Evolutionary conservation across 2,888 invertebrate genomes (phyloP).

Genomic region (Cephonodes hylas): DNA sequence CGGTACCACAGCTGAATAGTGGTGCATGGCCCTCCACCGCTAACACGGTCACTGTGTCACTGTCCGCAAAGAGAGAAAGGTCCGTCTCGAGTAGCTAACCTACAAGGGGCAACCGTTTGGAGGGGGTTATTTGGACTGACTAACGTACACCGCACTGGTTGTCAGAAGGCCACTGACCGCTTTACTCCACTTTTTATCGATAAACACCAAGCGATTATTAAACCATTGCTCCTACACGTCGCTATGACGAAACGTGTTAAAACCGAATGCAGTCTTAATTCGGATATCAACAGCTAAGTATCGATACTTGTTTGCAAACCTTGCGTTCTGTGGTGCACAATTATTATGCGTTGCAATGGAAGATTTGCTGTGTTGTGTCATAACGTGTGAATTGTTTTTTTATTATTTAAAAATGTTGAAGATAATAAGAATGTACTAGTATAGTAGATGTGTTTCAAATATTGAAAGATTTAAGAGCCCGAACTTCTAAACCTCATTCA

Average conservation of each 20-base stretch:
- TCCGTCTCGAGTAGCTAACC: slow-evolving; percentile 43
- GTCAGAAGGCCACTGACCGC: slow-evolving; percentile 43
- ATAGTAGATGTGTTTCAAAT: too few relatives aligned
- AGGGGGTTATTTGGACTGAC: slow-evolving; percentile 67
- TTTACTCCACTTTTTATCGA: slow-evolving; percentile 20
- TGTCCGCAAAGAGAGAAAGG: slow-evolving; percentile 72
- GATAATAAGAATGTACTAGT: neutral
- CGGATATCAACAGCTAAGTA: neutral
- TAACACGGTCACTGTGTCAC: slow-evolving; percentile 75
- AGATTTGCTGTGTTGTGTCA: neutral
- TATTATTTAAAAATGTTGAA: neutral
- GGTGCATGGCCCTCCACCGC: slow-evolving; percentile 67
- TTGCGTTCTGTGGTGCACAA: neutral
- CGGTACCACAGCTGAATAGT: slow-evolving; percentile 43
- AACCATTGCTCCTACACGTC: slow-evolving; percentile 5
- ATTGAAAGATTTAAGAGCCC: too few relatives aligned
- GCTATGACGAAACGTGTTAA: slow-evolving; percentile 1
- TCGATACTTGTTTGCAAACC: neutral
- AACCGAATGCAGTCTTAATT: neutral
- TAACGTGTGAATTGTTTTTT: neutral
- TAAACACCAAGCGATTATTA: slow-evolving; percentile 8
- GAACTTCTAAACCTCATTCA: too few relatives aligned
- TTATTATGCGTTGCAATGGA: neutral
- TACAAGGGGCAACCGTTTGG: slow-evolving; percentile 39
- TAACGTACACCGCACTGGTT: slow-evolving; percentile 44